phyloP scores from a whole-genome alignment of 1,140 invertebrate species.

The Diprion similis region DNA sequence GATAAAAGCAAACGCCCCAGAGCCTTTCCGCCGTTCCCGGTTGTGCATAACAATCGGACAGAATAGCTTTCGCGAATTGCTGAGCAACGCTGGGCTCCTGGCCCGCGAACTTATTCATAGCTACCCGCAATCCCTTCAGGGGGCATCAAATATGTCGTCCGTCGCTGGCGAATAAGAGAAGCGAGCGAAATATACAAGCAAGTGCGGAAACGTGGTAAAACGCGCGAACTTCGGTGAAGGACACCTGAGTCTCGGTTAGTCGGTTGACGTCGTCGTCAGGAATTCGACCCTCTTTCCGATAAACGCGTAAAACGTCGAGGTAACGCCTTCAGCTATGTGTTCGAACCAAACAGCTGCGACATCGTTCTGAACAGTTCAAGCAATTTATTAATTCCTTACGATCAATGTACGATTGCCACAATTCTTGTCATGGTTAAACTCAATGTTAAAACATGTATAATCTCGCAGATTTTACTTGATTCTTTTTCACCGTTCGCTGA shows the following conservation, averaged over 20 bases:
- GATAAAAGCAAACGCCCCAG: slow-evolving; percentile 7
- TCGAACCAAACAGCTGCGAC: too few species aligned
- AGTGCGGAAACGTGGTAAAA: neutral
- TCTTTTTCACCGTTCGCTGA: too few species aligned
- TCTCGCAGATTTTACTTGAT: too few species aligned
- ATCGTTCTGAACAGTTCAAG: too few species aligned
- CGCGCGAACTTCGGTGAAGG: neutral
- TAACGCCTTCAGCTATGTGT: too few species aligned
- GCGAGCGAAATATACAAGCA: too few species aligned
- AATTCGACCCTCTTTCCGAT: neutral
- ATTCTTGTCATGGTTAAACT: neutral
- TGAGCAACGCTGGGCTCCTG: neutral
- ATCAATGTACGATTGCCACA: too few species aligned
- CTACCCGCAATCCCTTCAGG: neutral
- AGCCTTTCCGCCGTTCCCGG: neutral
- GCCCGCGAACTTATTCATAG: neutral
- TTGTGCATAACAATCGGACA: slow-evolving; percentile 6
- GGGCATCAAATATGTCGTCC: neutral
- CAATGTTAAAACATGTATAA: neutral
- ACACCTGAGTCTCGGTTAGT: neutral
- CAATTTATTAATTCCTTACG: too few species aligned
- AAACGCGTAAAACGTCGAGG: too few species aligned
- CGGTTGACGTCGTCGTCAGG: neutral
- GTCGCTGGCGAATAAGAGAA: neutral
- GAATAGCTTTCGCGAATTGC: neutral